These are phyloP conservation scores for Pollenia angustigena DNA, from an alignment of 2,888 invertebrate species.

Conservation along the genomic window DNA sequence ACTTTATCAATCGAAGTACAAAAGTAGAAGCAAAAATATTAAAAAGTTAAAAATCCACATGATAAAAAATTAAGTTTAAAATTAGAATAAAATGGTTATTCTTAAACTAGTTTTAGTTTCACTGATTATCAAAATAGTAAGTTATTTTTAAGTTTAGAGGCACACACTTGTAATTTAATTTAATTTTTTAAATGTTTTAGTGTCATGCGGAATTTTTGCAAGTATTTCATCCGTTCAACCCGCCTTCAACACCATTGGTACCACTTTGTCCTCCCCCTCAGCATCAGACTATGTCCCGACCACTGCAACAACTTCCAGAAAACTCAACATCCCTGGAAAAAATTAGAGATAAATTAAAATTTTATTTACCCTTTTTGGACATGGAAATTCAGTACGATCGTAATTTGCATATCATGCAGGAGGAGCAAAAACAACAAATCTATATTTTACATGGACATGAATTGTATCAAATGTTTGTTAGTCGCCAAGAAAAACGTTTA, in stretches of 20 bases:
- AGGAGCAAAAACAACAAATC: constrained; percentile 76
- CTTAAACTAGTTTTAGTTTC: constrained; percentile 41
- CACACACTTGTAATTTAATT: neutral
- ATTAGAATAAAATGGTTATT: constrained; percentile 37
- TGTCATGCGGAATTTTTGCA: constrained; percentile 52
- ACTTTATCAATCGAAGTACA: constrained; percentile 28
- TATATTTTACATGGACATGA: constrained; percentile 81
- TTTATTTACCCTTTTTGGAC: constrained; percentile 81
- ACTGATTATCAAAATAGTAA: constrained; percentile 44
- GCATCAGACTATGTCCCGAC: neutral
- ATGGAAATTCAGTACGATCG: constrained; percentile 78
- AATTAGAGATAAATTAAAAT: constrained; percentile 73
- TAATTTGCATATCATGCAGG: constrained; percentile 78
- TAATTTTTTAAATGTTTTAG: constrained; percentile 32
- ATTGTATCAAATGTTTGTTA: constrained; percentile 78
- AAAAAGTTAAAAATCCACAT: neutral
- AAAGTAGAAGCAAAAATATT: neutral
- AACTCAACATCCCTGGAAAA: neutral
- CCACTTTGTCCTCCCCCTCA: constrained; percentile 24
- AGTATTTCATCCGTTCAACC: constrained; percentile 52
- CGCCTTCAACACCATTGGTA: constrained; percentile 1
- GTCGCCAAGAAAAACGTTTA: constrained; percentile 77
- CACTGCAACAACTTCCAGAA: neutral
- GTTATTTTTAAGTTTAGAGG: constrained; percentile 4
- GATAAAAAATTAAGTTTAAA: constrained; percentile 5